Evolutionary conservation across 2,888 invertebrate species (phyloP), one percentile per base, ranked within the genome.

Genomic region (Monochamus alternatus): DNA sequence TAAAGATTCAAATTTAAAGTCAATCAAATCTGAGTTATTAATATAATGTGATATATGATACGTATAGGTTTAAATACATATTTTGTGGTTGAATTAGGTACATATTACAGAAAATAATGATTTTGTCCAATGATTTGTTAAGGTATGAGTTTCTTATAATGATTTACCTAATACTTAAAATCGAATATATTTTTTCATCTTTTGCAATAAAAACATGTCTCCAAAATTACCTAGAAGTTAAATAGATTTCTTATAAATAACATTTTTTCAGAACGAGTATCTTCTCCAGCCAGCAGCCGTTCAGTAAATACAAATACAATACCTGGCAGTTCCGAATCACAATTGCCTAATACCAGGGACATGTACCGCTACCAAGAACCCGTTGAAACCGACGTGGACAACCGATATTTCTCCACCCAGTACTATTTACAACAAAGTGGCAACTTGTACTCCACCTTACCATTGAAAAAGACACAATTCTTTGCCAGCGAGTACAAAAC

Each of bases 391-490:
- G 78, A 79, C 12, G 79, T 81, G 76, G 84, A 84, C 38, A 78
- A 80, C 58, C 75, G 79, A 64, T 82, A 83, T 72, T 74, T 78
- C 14, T 77, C 82, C 44, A 81, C 79, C 59, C 84, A 83, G 75
- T 85, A 85, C 77, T 84, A 84, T 69, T 77, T 81, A 71, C 83
- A 82, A 75, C 78, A 83, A 52, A 85, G 83, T 63, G 78, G 79
- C 64, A 77, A 83, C 5, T 75, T 76, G 73, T 89, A 88, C 78
- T 87, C 87, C 65, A 91, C 91, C 0, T 81, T 91, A 55, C 91
- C 91, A 2, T 85, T 87, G 47, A 88, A 90, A 74, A 89, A 89
- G 78, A 83, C 89, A 1, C 89, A 89, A 62, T 88, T 87, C 76
- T 89, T 90, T 43, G 78, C 83, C 30, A 80, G 84, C 32, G 84